Evolutionary conservation across 2,113 vertebrate genomes (phyloP).

Genomic region (Raja brachyura): DNA sequence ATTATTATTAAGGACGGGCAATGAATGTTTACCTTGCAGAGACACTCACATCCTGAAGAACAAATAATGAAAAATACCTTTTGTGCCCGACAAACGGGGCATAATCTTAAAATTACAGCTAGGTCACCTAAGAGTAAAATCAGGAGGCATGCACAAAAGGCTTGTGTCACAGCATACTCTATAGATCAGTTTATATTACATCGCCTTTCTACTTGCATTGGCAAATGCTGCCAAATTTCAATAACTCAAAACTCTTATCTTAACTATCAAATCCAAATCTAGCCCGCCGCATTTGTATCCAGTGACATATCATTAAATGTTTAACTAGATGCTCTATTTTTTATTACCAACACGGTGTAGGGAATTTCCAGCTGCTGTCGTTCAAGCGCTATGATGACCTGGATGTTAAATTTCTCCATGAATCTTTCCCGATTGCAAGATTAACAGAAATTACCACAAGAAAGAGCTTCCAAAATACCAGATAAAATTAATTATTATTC

Average conservation of each 20-base stretch:
- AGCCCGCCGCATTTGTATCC: not conserved
- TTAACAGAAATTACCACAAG: not conserved
- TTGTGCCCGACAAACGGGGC: not conserved
- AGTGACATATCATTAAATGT: not conserved
- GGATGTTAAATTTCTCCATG: not conserved
- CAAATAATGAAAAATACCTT: too few species aligned
- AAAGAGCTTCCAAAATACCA: too few species aligned
- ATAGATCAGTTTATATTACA: not conserved
- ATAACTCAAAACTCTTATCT: not conserved
- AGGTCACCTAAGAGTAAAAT: not conserved
- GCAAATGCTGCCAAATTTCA: not conserved
- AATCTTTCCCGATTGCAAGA: not conserved
- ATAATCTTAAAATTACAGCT: not conserved
- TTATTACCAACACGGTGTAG: too few species aligned
- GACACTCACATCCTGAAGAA: too few species aligned
- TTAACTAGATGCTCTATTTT: not conserved
- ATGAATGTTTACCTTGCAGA: too few species aligned
- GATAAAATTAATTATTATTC: not conserved
- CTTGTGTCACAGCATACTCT: not conserved
- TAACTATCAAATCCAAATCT: not conserved
- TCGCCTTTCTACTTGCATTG: not conserved
- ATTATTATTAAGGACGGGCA: too few species aligned
- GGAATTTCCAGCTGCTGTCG: too few species aligned
- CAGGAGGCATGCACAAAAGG: not conserved
- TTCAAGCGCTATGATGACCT: not conserved